Evolutionary conservation across 2,113 vertebrate genomes (phyloP), one percentile per base, ranked within the genome.

Genomic region (Neolamprologus hecqui): DNA sequence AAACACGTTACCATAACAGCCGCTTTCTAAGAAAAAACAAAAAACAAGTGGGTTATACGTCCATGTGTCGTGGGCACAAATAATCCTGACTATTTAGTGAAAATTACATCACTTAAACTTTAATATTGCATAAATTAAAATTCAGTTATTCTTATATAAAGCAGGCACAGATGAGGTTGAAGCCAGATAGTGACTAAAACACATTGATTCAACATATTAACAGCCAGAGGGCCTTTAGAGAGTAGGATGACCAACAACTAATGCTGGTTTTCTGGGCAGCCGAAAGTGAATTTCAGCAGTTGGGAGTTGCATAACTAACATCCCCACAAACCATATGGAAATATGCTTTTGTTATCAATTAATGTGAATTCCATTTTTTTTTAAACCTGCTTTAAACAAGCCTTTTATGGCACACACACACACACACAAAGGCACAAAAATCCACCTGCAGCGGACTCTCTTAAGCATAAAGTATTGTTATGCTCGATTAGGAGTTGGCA

Each of bases 171-270:
- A 53, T 3, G 28, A 83, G 28, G 60, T 31, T 83, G 9, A 23
- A 80, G 58, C 28, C 17, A 81, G 15, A 63, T 40, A 51, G 53
- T 14, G 75, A 86, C 85, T 81, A 77, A 81, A 88, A 81, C 55
- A 57, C 75, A 73, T 14, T 28, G 37, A 79, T 70, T 58, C 9
- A 80, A 2, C 58, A 58, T 73, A 58, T 58, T 31, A 49, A 31
- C 15, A 49, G 70, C 26, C 42, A 49, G 1, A 79, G 9, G 75
- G 82, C 85, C 70, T 77, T 49, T 77, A 37, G 17, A 65, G 42
- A 49, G 15, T 77, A 31, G 23, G 26, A 26, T 31, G 70, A 49
- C 10, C 70, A 31, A 77, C 23, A 49, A 77, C 45, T 77, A 49
- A 49, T 77, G 70, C 45, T 11, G 7, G 70, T 77, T 77, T 77